Percentiles rank a stretch among this genome's conserved stretches.
Conservation (phyloP, 2,797 vertebrate species). For the Gastrophryne carolinensis region DNA sequence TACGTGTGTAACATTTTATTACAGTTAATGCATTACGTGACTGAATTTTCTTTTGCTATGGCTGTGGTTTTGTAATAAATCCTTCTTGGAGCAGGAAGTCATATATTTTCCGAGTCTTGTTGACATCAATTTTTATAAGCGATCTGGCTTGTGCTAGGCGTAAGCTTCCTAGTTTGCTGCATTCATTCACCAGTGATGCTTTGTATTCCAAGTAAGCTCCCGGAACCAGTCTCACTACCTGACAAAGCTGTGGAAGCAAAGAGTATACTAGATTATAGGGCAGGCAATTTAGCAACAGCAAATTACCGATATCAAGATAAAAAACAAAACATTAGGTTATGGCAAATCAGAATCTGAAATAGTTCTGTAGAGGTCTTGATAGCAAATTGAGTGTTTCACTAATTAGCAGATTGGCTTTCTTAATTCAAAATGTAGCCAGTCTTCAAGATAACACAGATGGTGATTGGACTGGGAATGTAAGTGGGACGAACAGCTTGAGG, state of each 20-base stretch:
- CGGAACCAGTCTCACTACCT: conserved; percentile 95
- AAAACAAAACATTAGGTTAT: not conserved
- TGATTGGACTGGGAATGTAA: too few relatives aligned
- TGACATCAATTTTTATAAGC: conserved; percentile 98
- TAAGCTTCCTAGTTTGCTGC: conserved; percentile 92
- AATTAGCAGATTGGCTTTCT: too few relatives aligned
- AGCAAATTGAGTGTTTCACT: too few relatives aligned
- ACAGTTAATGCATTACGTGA: not conserved
- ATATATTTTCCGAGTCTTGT: conserved; percentile 98
- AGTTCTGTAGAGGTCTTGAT: too few relatives aligned
- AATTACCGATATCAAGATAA: not conserved
- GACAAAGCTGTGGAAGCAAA: conserved; percentile 81
- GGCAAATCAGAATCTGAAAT: too few relatives aligned
- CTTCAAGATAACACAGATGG: too few relatives aligned
- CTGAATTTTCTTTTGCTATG: conserved; percentile 3
- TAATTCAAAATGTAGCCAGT: too few relatives aligned
- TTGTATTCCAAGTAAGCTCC: conserved; percentile 98
- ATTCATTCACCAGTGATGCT: conserved; percentile 92
- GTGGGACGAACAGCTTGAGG: too few relatives aligned
- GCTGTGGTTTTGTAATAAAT: conserved; percentile 87
- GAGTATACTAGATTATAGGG: conserved; percentile 49
- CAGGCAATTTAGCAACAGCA: not conserved
- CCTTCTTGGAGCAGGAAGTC: conserved; percentile 97
- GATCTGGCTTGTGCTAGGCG: conserved; percentile 92
- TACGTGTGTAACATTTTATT: not conserved